Percentiles rank a stretch among this genome's conserved stretches.
These are phyloP conservation scores for Drosophila aldrichi DNA, from an alignment of 2,888 invertebrate species.

Conservation along the genomic window DNA sequence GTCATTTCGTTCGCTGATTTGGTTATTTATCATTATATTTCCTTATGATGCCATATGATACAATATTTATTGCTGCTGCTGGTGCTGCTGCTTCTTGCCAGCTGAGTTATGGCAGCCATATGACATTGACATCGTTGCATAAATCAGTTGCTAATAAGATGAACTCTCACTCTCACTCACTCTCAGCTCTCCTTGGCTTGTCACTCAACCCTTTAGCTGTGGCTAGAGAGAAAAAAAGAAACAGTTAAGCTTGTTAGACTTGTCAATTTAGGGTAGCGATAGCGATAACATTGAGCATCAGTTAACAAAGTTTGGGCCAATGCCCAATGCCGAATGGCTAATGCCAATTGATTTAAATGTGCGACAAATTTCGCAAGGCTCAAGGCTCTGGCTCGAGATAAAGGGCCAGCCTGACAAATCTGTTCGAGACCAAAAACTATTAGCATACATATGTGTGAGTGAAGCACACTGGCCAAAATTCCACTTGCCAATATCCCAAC, in stretches of 20 bases:
- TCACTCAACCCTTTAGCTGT: conserved; percentile 56
- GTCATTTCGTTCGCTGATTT: conserved; percentile 74
- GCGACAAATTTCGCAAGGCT: conserved; percentile 56
- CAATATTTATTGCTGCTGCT: conserved; percentile 68
- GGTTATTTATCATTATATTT: conserved; percentile 80
- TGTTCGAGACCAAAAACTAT: conserved; percentile 61
- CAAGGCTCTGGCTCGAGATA: conserved; percentile 14
- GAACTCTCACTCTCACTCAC: background rate
- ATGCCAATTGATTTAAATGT: conserved; percentile 75
- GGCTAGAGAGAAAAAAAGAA: conserved; percentile 24
- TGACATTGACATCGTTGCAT: conserved; percentile 77
- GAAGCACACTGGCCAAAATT: background rate
- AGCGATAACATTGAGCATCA: conserved; percentile 47
- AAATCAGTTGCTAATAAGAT: conserved; percentile 56
- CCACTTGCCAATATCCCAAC: conserved; percentile 20
- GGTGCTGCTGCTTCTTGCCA: no score
- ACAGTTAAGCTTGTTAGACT: conserved; percentile 50
- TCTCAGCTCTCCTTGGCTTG: no score
- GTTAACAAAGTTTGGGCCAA: conserved; percentile 31
- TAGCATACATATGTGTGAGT: conserved; percentile 67
- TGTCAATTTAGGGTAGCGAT: conserved; percentile 52
- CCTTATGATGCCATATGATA: conserved; percentile 77
- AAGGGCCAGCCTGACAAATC: conserved; percentile 66
- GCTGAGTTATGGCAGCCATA: conserved; percentile 64
- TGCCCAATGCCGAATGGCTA: conserved; percentile 27